These are phyloP conservation scores for Rhipidura dahli DNA, from an alignment of 2,113 vertebrate species.

Conservation along the genomic window DNA sequence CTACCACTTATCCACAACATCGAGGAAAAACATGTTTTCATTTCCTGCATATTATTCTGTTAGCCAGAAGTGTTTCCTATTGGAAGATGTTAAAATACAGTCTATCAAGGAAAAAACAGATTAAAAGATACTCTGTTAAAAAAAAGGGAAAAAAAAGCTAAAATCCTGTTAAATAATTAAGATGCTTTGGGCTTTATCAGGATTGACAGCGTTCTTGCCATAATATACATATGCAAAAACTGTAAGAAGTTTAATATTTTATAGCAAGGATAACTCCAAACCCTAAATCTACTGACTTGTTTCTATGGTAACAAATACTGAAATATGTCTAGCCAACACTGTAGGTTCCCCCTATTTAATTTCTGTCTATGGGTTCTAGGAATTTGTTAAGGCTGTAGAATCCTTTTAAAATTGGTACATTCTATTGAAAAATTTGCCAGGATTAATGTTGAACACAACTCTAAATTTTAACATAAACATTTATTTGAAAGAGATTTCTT, in stretches of 20 bases:
- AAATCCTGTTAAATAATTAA: conserved; percentile 61
- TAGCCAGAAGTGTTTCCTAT: background rate
- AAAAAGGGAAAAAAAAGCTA: background rate
- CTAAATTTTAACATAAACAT: conserved; percentile 55
- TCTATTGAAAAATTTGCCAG: conserved; percentile 51
- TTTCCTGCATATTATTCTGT: background rate
- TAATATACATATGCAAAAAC: conserved; percentile 67
- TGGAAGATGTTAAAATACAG: conserved; percentile 10
- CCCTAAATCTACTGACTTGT: conserved; percentile 68
- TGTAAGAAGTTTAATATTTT: conserved; percentile 78
- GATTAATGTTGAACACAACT: conserved; percentile 52
- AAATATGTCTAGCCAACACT: conserved; percentile 72
- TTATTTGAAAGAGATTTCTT: conserved; percentile 47
- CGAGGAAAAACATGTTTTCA: background rate
- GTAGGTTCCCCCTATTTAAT: conserved; percentile 59
- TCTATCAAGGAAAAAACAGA: background rate
- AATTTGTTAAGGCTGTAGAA: conserved; percentile 63
- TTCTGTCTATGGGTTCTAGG: conserved; percentile 66
- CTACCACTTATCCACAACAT: background rate
- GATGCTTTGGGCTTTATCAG: conserved; percentile 55
- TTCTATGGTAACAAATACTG: conserved; percentile 78
- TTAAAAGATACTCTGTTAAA: background rate
- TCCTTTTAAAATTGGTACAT: conserved; percentile 33
- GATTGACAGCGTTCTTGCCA: conserved; percentile 44
- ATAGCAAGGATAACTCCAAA: conserved; percentile 74